phyloP scores from a whole-genome alignment of 2,888 invertebrate genomes.

The Epinotia brunnichana region DNA sequence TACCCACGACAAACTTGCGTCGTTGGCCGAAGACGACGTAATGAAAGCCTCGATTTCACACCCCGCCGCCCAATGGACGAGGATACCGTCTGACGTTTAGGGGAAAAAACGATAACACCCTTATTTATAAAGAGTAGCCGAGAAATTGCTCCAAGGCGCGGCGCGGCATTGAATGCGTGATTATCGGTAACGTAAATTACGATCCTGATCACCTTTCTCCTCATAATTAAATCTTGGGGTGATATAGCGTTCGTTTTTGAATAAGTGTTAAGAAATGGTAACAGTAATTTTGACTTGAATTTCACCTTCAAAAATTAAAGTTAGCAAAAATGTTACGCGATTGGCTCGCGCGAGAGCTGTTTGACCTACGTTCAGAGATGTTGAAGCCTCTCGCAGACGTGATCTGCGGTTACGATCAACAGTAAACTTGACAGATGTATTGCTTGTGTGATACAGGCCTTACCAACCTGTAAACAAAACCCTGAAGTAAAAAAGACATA shows the following conservation, averaged over 20 bases:
- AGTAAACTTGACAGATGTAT: no score
- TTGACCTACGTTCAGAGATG: no score
- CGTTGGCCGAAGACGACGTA: slow-evolving; percentile 30
- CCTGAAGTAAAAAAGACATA: no score
- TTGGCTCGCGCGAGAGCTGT: no score
- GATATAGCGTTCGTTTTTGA: not conserved
- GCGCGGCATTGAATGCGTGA: slow-evolving; percentile 1
- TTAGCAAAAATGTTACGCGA: no score
- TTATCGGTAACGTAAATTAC: slow-evolving; percentile 8
- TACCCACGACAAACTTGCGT: slow-evolving; percentile 26
- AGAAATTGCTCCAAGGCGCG: slow-evolving; percentile 25
- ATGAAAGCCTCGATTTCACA: slow-evolving; percentile 44
- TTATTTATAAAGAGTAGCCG: slow-evolving; percentile 35
- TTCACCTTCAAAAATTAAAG: no score
- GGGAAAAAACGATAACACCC: slow-evolving; percentile 40
- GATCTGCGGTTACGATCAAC: no score
- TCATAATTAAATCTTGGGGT: not conserved
- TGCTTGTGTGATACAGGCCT: no score
- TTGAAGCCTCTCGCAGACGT: no score
- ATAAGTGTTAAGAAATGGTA: not conserved
- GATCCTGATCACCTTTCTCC: not conserved
- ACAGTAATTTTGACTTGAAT: not conserved
- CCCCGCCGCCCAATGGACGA: slow-evolving; percentile 38
- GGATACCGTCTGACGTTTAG: slow-evolving; percentile 37
- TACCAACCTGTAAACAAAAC: no score